A percentile compares a stretch with the other conserved stretches of the same genome.
Conservation (phyloP, 1,140 invertebrate genomes). For the Sycobia sp. region DNA sequence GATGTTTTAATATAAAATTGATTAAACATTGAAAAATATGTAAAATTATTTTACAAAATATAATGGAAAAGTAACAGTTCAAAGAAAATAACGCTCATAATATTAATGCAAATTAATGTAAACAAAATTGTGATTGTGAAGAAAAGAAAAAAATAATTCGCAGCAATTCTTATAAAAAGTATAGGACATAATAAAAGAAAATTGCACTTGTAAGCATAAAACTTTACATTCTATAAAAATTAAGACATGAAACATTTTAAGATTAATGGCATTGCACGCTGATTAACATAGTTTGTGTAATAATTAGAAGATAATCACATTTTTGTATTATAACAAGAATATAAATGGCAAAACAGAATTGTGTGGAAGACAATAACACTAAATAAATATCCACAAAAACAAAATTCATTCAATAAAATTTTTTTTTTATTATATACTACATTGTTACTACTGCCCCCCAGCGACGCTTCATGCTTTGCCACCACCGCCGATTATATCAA, state of each 20-base stretch:
- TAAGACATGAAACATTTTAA: not conserved
- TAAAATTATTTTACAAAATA: constrained; percentile 22
- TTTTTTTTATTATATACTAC: not conserved
- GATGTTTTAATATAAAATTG: no score
- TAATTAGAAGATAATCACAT: constrained; percentile 10
- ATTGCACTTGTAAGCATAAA: not conserved
- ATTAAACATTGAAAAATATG: constrained; percentile 15
- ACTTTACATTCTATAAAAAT: constrained; percentile 11
- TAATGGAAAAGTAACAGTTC: constrained; percentile 9
- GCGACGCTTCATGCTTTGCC: constrained; percentile 31
- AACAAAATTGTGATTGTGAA: constrained; percentile 20
- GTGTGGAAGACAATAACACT: constrained; percentile 17
- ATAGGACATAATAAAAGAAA: constrained; percentile 5
- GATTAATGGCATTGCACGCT: constrained; percentile 22
- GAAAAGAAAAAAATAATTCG: no score
- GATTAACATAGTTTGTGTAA: constrained; percentile 21
- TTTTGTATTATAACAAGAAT: constrained; percentile 16
- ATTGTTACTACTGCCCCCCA: constrained; percentile 19
- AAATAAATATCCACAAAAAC: constrained; percentile 16
- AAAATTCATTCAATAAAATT: constrained; percentile 18
- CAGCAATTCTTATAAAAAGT: no score
- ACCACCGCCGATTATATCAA: constrained; percentile 26
- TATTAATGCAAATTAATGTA: not conserved
- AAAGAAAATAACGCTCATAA: constrained; percentile 19
- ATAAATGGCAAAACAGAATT: constrained; percentile 30